Conservation (phyloP, 37 sponge, comb jelly and placozoan species). For the Cladorhizidae sp. region DNA sequence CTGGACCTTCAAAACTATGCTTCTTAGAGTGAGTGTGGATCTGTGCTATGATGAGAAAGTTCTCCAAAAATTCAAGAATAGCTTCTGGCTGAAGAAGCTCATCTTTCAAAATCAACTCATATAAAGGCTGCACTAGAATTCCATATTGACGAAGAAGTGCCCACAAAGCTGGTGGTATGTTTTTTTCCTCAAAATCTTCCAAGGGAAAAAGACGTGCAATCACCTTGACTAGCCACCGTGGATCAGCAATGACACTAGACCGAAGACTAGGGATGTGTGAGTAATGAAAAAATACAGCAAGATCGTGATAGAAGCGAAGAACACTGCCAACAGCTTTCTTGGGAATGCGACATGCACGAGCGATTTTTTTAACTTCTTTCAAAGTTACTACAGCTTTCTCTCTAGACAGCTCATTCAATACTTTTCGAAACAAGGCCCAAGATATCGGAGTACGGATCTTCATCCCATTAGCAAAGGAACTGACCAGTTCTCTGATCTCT, state of each 20-base stretch:
- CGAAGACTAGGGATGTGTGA: constrained; percentile 11
- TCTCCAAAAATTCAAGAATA: constrained; percentile 26
- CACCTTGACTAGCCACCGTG: constrained; percentile 47
- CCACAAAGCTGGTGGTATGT: constrained; percentile 1
- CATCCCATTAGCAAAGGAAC: constrained; percentile 24
- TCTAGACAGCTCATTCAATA: constrained; percentile 20
- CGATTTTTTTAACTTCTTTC: constrained; percentile 16
- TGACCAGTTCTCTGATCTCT: constrained; percentile 1
- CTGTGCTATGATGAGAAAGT: constrained; percentile 16
- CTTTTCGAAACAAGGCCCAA: constrained; percentile 58
- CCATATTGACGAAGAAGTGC: constrained; percentile 17
- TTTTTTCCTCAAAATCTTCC: constrained; percentile 1
- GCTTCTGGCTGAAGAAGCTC: constrained; percentile 8
- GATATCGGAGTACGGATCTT: constrained; percentile 34
- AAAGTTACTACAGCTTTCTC: constrained; percentile 10
- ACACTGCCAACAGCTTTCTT: constrained; percentile 28
- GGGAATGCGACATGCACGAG: constrained; percentile 13
- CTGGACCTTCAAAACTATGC: background rate
- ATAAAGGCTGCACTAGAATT: constrained; percentile 41
- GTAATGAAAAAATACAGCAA: constrained; percentile 53
- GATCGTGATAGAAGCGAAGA: constrained; percentile 63
- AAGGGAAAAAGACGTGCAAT: constrained; percentile 29
- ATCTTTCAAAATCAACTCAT: constrained; percentile 30
- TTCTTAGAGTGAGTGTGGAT: background rate
- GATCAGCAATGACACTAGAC: constrained; percentile 28